Evolutionary conservation across 2,888 invertebrate species (phyloP), one percentile per base, ranked within the genome.

Genomic region (Tetragonula carbonaria): DNA sequence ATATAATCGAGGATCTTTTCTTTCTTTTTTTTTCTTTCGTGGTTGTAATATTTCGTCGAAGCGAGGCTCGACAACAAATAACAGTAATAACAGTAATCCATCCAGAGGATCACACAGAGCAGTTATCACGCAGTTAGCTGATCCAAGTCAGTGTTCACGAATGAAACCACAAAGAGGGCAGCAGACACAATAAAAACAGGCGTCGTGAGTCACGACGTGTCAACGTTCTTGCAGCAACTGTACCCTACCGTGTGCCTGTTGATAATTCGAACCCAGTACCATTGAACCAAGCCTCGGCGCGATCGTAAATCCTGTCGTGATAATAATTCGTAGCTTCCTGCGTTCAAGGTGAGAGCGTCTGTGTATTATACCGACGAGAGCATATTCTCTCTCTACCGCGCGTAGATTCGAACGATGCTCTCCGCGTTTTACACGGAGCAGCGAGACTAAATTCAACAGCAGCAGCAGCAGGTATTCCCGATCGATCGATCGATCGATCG

Each of bases 141-240:
- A 62, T 51, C 38, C 74, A 0, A 33, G 23, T 63, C 68, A 0
- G 21, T 14, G 66, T n/a, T 13, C 82, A 53, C 80, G 33, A 55
- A 28, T 13, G 72, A 57, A 76, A 65, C 53, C 76, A 67, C 73
- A 63, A 63, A 62, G 66, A 76, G 67, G 57, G 13, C 57, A 51
- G 57, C 66, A 63, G 82, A 76, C 68, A 38, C 68, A 33, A 71
- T 65, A 73, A 83, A 67, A 75, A 33, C 67, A 33, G 33, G 4
- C n/a, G 21, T 21, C 55, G 18, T 80, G 82, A 83, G 62, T 80
- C 80, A 28, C 50, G 38, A 21, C 14, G 73, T 83, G 76, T 76
- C 67, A 73, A 73, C 51, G 75, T 63, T 68, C 57, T 57, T 38
- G n/a, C 57, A 38, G 59, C 33, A 13, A 57, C 14, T 59, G 8